Conservation (phyloP, 2,888 invertebrate genomes). For the Perithous albicinctus region DNA sequence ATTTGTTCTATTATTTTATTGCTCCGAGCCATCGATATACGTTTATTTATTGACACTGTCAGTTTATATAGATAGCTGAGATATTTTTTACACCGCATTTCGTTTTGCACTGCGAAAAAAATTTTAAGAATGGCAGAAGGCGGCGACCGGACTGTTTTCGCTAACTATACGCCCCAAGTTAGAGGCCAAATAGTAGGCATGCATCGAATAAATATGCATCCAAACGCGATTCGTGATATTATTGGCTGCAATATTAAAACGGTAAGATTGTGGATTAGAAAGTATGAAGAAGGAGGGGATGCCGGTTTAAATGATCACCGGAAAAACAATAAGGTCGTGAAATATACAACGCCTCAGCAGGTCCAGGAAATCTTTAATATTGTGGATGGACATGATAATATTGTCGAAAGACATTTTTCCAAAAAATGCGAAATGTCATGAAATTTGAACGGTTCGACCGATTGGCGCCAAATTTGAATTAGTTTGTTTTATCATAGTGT, state of each 20-base stretch:
- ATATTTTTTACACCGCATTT: too few relatives aligned
- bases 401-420: too few relatives aligned
- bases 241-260: background rate
- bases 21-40: too few relatives aligned
- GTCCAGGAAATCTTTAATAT: too few relatives aligned
- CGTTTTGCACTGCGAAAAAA: background rate
- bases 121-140: background rate
- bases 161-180: background rate
- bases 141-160: background rate
- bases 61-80: too few relatives aligned
- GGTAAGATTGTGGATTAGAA: background rate
- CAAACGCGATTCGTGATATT: background rate
- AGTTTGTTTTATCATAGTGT: too few relatives aligned
- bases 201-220: background rate
- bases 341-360: background rate
- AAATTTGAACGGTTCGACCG: too few relatives aligned
- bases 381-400: too few relatives aligned
- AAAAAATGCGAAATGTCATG: too few relatives aligned
- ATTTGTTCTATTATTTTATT: too few relatives aligned
- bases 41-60: too few relatives aligned
- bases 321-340: background rate
- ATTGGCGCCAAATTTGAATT: too few relatives aligned
- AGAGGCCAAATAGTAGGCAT: background rate
- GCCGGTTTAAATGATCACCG: background rate
- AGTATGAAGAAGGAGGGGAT: background rate